Evolutionary conservation across 2,888 invertebrate species (phyloP), one percentile per base, ranked within the genome.

Genomic region (Lepidochrysops patricia): DNA sequence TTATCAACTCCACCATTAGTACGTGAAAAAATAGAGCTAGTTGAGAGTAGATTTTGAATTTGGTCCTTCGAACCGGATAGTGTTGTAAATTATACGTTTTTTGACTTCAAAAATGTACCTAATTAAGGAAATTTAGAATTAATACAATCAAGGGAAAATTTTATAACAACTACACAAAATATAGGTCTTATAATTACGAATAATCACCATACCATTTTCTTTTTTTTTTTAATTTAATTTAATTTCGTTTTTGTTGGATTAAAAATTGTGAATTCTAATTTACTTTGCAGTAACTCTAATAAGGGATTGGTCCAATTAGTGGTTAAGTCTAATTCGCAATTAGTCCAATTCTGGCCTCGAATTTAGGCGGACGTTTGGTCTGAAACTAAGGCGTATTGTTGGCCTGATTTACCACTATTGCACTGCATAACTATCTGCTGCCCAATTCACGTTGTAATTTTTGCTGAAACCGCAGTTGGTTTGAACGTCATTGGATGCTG

Each of bases 1-100:
- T 62, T 62, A 61, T 58, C 57, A 61, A 61, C 57, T 48, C 58
- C 35, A 50, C 34, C 60, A 61, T 58, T 61, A 61, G 12, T 1
- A 13, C 5, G 9, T 35, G 26, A 15, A 13, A 43, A 9, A 29
- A 57, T 9, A 29, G 7, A 29, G 29, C 29, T 29, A 7, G 29
- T 29, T 29, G 29, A 29, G 2, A 29, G 29, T 29, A 9, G 7
- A 29, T 9, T 29, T 7, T 1, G 9, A 6, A 29, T 6, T 29
- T 29, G 29, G 7, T 29, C 9, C 29, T 29, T 29, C 9, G 43
- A 23, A 9, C 19, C 19, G 9, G 43, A 12, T 19, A 19, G 3
- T 19, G 9, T 43, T 43, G 19, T 9, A 29, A 9, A 29, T 43
- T 43, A 13, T 19, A 35, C n/a, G 35, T 35, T 35, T 35, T 35